A percentile compares a stretch with the other conserved stretches of the same genome.
phyloP scores from a whole-genome alignment of 2,113 vertebrate genomes.

The Trichomycterus rosablanca region DNA sequence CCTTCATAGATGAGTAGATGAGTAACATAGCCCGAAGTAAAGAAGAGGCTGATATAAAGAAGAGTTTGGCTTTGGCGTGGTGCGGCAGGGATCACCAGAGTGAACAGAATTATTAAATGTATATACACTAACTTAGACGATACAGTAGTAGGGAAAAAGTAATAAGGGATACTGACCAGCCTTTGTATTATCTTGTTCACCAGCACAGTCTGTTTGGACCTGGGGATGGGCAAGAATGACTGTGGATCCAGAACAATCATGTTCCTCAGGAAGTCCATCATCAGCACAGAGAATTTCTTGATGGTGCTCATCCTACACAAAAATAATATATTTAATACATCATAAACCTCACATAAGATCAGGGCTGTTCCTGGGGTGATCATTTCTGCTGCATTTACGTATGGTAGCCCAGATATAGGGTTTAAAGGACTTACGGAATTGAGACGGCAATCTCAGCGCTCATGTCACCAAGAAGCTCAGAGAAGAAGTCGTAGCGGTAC shows the following conservation, averaged over 20 bases:
- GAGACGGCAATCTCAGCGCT: slow-evolving; percentile 67
- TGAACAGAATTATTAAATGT: no score
- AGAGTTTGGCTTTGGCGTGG: no score
- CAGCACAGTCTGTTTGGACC: slow-evolving; percentile 61
- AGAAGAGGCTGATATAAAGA: no score
- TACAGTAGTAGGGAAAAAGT: no score
- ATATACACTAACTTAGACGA: no score
- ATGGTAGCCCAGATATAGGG: no score
- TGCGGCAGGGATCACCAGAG: no score
- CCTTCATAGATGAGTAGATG: no score
- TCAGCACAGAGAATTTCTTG: slow-evolving; percentile 57
- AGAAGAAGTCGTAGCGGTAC: slow-evolving; percentile 61
- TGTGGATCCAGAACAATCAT: slow-evolving; percentile 55
- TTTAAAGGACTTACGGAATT: slow-evolving; percentile 64
- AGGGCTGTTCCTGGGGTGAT: no score
- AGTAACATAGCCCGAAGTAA: no score
- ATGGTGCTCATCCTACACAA: slow-evolving; percentile 62
- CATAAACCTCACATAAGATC: background rate
- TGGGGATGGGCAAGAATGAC: slow-evolving; percentile 59
- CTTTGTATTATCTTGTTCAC: slow-evolving; percentile 68
- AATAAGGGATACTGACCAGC: slow-evolving; percentile 59
- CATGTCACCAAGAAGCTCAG: slow-evolving; percentile 58
- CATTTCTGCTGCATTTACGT: no score
- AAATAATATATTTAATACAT: background rate
- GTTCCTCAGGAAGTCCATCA: slow-evolving; percentile 60